A percentile compares a stretch with the other conserved stretches of the same genome.
phyloP scores from a whole-genome alignment of 2,888 invertebrate genomes.

The Stomorhina lunata region DNA sequence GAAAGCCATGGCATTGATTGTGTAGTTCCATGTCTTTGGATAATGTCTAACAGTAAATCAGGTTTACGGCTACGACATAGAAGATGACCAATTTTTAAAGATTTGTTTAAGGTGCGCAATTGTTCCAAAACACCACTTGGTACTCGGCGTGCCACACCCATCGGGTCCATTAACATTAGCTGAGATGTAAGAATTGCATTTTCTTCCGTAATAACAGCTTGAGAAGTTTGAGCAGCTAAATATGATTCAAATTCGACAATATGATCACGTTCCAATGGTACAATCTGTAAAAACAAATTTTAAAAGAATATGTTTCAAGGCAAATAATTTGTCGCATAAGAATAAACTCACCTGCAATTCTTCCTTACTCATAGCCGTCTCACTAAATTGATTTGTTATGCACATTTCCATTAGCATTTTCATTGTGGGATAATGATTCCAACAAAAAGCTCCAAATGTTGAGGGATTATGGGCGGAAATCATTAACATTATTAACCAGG shows the following conservation, averaged over 20 bases:
- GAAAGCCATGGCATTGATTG: slow-evolving; percentile 99
- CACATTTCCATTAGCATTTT: slow-evolving; percentile 96
- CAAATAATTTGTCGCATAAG: not conserved
- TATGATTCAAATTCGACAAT: slow-evolving; percentile 95
- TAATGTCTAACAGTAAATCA: slow-evolving; percentile 94
- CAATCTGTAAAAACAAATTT: slow-evolving; percentile 77
- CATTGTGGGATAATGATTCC: slow-evolving; percentile 94
- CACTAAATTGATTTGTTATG: slow-evolving; percentile 88
- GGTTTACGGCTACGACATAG: slow-evolving; percentile 94
- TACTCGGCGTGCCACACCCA: slow-evolving; percentile 90
- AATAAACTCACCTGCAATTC: slow-evolving; percentile 82
- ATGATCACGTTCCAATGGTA: slow-evolving; percentile 86
- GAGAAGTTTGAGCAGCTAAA: slow-evolving; percentile 93
- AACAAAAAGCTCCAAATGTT: slow-evolving; percentile 91
- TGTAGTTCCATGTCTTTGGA: slow-evolving; percentile 92
- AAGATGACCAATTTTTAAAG: slow-evolving; percentile 91
- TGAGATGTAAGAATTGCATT: slow-evolving; percentile 92
- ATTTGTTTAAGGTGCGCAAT: slow-evolving; percentile 87
- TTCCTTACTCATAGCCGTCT: slow-evolving; percentile 83
- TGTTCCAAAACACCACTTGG: slow-evolving; percentile 89
- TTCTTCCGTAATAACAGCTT: slow-evolving; percentile 93
- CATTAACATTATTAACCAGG: slow-evolving; percentile 92
- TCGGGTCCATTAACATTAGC: slow-evolving; percentile 91
- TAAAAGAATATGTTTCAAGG: not conserved
- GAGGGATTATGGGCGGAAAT: slow-evolving; percentile 95